Conservation (phyloP, 2,888 invertebrate species). For the Alcis repandata region DNA sequence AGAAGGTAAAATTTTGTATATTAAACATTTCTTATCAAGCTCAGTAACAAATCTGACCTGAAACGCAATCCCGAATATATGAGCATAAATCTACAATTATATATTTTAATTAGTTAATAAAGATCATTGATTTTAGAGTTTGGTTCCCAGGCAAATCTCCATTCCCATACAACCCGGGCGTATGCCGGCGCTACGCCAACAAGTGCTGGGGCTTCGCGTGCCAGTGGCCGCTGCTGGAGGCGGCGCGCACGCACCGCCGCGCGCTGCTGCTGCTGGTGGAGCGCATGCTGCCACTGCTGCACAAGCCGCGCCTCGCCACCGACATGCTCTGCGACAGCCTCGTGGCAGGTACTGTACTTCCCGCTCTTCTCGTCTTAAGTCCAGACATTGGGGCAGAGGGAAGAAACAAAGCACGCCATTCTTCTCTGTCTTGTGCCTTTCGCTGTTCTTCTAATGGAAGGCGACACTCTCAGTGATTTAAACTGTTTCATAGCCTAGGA, state of each 20-base stretch:
- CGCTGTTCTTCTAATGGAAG: no score
- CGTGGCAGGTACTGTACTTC: constrained; percentile 76
- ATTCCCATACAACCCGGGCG: constrained; percentile 87
- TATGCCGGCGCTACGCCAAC: constrained; percentile 87
- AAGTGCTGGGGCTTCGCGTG: constrained; percentile 92
- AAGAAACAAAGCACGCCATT: no score
- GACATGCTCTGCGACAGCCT: constrained; percentile 97
- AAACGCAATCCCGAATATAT: no score
- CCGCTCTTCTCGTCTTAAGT: no score
- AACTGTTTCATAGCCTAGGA: no score
- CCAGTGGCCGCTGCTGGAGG: constrained; percentile 89
- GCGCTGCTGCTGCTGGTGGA: constrained; percentile 94
- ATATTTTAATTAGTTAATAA: no score
- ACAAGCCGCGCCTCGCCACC: constrained; percentile 93
- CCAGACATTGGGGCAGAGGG: no score
- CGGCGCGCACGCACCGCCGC: constrained; percentile 89
- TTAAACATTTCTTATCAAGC: no score
- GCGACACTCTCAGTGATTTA: no score
- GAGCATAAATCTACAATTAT: no score
- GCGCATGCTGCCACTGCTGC: constrained; percentile 92
- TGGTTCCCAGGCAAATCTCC: constrained; percentile 63
- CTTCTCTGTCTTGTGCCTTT: no score
- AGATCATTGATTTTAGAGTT: not conserved
- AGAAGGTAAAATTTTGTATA: constrained; percentile 75
- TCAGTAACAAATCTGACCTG: no score